Base-by-base conservation (phyloP, 2,113 vertebrate species). In the Tursiops truncatus region DNA sequence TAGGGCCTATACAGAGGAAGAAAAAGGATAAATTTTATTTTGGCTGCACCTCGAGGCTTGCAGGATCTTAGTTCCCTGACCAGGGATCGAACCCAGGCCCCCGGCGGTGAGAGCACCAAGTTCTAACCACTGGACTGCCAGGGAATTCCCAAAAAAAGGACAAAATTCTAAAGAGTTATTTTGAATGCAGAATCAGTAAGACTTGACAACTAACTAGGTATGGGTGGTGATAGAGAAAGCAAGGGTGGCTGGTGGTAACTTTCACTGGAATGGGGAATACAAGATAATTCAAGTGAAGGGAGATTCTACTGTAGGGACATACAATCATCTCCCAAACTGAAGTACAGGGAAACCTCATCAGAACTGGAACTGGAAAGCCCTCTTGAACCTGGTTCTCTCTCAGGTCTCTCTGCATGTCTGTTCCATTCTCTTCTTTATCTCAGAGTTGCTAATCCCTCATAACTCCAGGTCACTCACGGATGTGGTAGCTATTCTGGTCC, bases 391-490 rank as follows among this genome's bases (percentile, higher is more conserved):
- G 50, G 68, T 89, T 60, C 53, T 91, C 68, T 82, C 67, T 70
- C 9, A 79, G 15, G 67, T 60, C 31, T 36, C 36, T 85, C 38
- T 81, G n/a, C 8, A 60, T 38, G 17, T 86, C n/a, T 96, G 20
- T 84, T 74, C 50, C 31, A 84, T 73, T 93, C 53, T 65, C 62
- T 79, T 80, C 44, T 82, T 76, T 81, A 81, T 50, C 58, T 84
- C 41, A 79, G 47, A 76, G 63, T 97, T 74, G 88, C 70, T 96
- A 95, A 91, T 62, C 23, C 21, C 68, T 88, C 80, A 41, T 68
- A 94, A 71, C 12, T 88, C 68, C 21, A 92, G 68, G 71, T 68
- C n/a, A 90, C 44, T 87, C 13, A 47, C 25, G 28, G 63, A 36
- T 14, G 76, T 38, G 12, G 41, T 56, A 33, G 50, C 62, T 92